Percentiles rank a stretch among this genome's conserved stretches.
These are phyloP conservation scores for Pseudomyrmex dendroicus DNA, from an alignment of 1,140 invertebrate genomes.

Conservation along the genomic window DNA sequence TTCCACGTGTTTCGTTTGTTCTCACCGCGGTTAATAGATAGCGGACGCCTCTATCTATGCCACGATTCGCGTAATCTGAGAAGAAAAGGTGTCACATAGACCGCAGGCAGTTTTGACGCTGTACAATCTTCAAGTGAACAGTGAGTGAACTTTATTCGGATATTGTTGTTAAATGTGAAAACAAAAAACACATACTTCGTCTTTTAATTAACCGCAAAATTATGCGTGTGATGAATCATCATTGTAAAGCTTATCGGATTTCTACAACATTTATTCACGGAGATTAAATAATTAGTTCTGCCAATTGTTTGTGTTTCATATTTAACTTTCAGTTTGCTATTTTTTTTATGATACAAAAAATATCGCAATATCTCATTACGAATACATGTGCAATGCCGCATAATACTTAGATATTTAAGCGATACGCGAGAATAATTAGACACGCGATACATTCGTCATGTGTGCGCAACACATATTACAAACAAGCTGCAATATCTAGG, in stretches of 20 bases:
- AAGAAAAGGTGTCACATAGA: neutral
- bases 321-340: neutral
- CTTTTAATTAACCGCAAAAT: neutral
- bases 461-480: neutral
- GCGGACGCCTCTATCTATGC: neutral
- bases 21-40: neutral
- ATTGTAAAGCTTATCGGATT: neutral
- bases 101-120: neutral
- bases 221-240: neutral
- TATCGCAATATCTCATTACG: conserved; percentile 7
- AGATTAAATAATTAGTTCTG: neutral
- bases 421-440: too few relatives aligned
- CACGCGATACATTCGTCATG: conserved; percentile 9
- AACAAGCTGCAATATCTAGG: neutral
- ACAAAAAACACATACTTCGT: neutral
- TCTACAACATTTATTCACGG: neutral
- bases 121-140: neutral
- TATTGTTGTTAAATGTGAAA: neutral
- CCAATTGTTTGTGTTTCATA: neutral
- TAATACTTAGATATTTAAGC: conserved; percentile 46
- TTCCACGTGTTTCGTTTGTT: conserved; percentile 23
- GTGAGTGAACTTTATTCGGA: neutral
- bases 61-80: neutral
- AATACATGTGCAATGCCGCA: conserved; percentile 27
- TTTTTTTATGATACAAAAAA: conserved; percentile 9